Evolutionary conservation across 1,140 invertebrate species (phyloP).

Genomic region (Solen grandis): DNA sequence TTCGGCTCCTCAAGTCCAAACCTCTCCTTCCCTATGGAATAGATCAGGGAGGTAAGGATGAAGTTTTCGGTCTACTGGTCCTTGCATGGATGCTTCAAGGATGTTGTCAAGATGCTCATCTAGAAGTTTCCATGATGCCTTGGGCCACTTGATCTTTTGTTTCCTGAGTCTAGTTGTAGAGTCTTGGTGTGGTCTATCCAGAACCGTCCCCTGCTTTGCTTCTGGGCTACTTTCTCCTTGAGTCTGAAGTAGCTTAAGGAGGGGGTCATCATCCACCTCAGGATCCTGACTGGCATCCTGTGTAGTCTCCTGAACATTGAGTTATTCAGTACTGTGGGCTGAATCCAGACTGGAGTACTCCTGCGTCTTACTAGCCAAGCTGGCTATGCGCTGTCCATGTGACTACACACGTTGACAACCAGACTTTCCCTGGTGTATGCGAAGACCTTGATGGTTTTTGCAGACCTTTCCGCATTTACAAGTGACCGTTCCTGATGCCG

Average conservation of each 20-base stretch:
- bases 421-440: conserved; percentile 30
- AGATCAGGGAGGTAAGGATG: conserved; percentile 12
- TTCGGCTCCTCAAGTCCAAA: conserved; percentile 18
- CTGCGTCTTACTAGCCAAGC: too few relatives aligned
- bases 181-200: conserved; percentile 5
- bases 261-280: too few relatives aligned
- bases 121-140: background rate
- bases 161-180: background rate
- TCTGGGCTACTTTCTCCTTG: background rate
- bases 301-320: conserved; percentile 7
- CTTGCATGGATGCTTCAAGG: too few relatives aligned
- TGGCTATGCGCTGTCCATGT: conserved; percentile 5
- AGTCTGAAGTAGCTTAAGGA: too few relatives aligned
- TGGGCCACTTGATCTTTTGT: too few relatives aligned
- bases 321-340: conserved; percentile 7
- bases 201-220: conserved; percentile 1
- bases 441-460: conserved; percentile 31
- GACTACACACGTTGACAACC: conserved; percentile 21
- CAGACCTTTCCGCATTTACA: conserved; percentile 33
- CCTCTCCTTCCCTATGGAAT: conserved; percentile 13
- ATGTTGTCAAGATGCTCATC: conserved; percentile 8
- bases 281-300: background rate
- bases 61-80: too few relatives aligned
- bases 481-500: conserved; percentile 11
- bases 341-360: too few relatives aligned